Percentiles rank a stretch among this genome's conserved stretches.
Conservation (phyloP, 2,113 vertebrate genomes). For the Bufo gargarizans region DNA sequence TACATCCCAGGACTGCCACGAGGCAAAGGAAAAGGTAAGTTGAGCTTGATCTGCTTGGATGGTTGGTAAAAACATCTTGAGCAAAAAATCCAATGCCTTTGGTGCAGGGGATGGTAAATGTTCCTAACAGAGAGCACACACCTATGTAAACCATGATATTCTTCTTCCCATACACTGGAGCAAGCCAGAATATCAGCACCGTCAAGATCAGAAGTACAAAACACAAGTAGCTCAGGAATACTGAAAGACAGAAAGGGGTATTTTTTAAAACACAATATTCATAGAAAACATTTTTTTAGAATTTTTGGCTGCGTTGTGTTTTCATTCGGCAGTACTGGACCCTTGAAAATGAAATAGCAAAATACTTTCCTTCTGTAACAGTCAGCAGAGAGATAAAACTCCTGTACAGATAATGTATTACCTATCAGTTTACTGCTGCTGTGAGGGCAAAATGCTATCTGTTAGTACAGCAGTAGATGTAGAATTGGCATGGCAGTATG, state of each 20-base stretch:
- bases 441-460: no score
- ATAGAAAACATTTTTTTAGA: no score
- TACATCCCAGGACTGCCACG: constrained; percentile 82
- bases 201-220: constrained; percentile 85
- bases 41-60: constrained; percentile 75
- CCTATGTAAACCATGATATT: constrained; percentile 95
- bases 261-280: no score
- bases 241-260: constrained; percentile 72
- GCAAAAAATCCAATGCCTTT: constrained; percentile 93
- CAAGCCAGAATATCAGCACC: constrained; percentile 87
- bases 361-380: no score
- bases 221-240: constrained; percentile 84
- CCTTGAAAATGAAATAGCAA: no score
- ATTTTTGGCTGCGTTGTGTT: no score
- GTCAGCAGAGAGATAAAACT: no score
- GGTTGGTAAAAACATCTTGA: constrained; percentile 81
- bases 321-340: no score
- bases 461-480: no score
- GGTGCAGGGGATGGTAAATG: constrained; percentile 93
- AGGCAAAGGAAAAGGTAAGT: constrained; percentile 83
- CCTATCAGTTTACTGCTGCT: no score
- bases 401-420: no score
- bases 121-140: constrained; percentile 94
- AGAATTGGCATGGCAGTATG: no score
- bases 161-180: constrained; percentile 84